Conservation (phyloP, 1,140 invertebrate genomes). For the Saccostrea echinata region DNA sequence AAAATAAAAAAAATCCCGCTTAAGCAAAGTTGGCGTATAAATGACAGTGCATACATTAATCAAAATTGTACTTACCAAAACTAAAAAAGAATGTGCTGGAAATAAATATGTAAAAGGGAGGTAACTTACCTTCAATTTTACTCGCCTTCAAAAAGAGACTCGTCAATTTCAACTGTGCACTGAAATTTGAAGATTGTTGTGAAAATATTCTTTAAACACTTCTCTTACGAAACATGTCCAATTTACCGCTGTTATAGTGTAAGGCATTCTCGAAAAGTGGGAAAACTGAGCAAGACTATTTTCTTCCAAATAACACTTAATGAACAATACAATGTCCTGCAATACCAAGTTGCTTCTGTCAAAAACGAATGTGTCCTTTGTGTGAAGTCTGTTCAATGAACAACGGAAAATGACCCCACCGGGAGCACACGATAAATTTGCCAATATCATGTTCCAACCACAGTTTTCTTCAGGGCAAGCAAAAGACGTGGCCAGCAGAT, state of each 20-base stretch:
- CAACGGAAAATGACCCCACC: not conserved
- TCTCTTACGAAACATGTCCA: not conserved
- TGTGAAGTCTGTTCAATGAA: not conserved
- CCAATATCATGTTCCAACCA: not conserved
- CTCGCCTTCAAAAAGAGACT: not conserved
- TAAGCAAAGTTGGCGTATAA: no score
- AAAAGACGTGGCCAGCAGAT: no score
- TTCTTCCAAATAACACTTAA: not conserved
- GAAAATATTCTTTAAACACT: not conserved
- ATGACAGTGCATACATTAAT: no score
- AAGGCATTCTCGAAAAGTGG: not conserved
- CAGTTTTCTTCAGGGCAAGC: not conserved
- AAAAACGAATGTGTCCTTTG: not conserved
- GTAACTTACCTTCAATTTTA: not conserved
- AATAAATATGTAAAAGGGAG: no score
- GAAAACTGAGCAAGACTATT: not conserved
- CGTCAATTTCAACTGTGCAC: not conserved
- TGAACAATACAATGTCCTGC: not conserved
- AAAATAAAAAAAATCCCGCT: not conserved
- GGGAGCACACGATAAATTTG: not conserved
- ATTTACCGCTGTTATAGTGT: not conserved
- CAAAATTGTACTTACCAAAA: no score
- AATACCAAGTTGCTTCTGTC: not conserved
- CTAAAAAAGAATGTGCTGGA: no score
- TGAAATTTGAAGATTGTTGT: not conserved